Conservation (phyloP, 2,888 invertebrate genomes). For the Macrophya annulata region DNA sequence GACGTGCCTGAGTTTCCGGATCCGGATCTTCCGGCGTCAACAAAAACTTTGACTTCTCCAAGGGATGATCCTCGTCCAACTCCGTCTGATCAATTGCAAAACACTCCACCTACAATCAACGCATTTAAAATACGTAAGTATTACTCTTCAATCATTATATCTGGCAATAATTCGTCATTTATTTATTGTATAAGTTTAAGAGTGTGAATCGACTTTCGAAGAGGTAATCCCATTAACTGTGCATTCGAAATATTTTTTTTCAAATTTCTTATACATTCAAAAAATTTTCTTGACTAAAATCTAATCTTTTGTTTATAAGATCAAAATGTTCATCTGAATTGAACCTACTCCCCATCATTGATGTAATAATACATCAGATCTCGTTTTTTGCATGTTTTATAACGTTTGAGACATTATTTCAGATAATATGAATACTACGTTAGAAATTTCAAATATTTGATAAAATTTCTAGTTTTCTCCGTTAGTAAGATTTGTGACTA, state of each 20-base stretch:
- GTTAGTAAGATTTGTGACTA: not conserved
- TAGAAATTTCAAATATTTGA: not conserved
- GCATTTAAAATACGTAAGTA: conserved; percentile 53
- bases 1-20: conserved; percentile 93
- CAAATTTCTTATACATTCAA: too few species aligned
- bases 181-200: not conserved
- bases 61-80: conserved; percentile 84
- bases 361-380: not conserved
- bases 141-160: not conserved
- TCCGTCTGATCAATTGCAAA: conserved; percentile 86
- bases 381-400: not conserved
- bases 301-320: too few species aligned
- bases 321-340: too few species aligned
- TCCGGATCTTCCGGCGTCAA: conserved; percentile 84
- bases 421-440: not conserved
- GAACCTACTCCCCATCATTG: too few species aligned
- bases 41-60: conserved; percentile 85
- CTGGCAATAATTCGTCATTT: not conserved
- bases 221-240: too few species aligned
- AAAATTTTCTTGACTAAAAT: too few species aligned
- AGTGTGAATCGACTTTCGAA: not conserved
- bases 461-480: not conserved
- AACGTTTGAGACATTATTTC: not conserved
- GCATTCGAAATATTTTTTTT: too few species aligned
- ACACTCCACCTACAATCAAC: conserved; percentile 84